These are phyloP conservation scores for Sinocyclocheilus anshuiensis DNA, from an alignment of 2,113 vertebrate species.

Conservation along the genomic window DNA sequence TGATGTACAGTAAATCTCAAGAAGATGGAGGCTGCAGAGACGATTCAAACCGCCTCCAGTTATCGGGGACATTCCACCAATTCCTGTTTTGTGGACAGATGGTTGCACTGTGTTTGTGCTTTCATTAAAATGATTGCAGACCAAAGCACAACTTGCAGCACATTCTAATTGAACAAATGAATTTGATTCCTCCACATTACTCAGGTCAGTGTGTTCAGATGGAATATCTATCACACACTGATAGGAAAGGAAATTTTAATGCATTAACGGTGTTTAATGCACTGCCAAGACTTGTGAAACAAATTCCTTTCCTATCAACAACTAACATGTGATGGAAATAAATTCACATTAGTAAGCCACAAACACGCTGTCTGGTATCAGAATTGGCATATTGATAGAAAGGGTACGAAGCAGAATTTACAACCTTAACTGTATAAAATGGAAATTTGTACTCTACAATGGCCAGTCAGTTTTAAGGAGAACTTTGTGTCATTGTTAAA, in stretches of 20 bases:
- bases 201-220: slow-evolving; percentile 31
- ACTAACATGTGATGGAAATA: slow-evolving; percentile 33
- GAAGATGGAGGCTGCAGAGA: slow-evolving; percentile 51
- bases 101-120: slow-evolving; percentile 44
- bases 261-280: slow-evolving; percentile 17
- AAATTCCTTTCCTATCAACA: slow-evolving; percentile 41
- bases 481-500: not conserved
- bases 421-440: not conserved
- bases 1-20: slow-evolving; percentile 28
- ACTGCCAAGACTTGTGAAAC: slow-evolving; percentile 33
- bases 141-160: slow-evolving; percentile 48
- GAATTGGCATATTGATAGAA: not conserved
- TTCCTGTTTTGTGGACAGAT: slow-evolving; percentile 49
- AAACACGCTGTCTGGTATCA: not conserved
- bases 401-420: not conserved
- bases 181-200: slow-evolving; percentile 42
- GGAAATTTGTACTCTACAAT: not conserved
- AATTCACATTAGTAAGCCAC: slow-evolving; percentile 27
- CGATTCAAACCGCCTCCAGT: slow-evolving; percentile 50
- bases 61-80: slow-evolving; percentile 38
- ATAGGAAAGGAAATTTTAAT: slow-evolving; percentile 9
- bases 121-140: slow-evolving; percentile 51
- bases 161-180: slow-evolving; percentile 50
- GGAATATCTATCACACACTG: slow-evolving; percentile 34
- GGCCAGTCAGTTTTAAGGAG: not conserved